These are phyloP conservation scores for Phenacoccus solenopsis DNA, from an alignment of 1,140 invertebrate genomes.

Conservation along the genomic window DNA sequence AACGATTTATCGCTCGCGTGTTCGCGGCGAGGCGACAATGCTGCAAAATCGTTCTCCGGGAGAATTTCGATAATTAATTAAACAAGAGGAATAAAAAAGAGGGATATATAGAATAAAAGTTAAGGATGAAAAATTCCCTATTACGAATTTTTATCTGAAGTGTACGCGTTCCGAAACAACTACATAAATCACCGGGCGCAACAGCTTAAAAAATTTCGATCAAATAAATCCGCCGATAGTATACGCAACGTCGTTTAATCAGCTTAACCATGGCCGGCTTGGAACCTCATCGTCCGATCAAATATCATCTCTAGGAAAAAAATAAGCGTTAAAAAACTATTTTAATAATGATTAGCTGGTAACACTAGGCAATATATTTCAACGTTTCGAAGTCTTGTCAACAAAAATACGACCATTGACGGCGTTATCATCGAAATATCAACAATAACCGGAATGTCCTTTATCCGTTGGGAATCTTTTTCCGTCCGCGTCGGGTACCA, in stretches of 20 bases:
- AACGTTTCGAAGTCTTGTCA: not conserved
- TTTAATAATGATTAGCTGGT: not conserved
- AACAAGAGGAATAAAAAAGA: too few relatives aligned
- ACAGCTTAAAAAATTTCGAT: not conserved
- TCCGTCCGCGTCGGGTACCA: not conserved
- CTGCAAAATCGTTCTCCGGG: too few relatives aligned
- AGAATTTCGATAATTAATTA: too few relatives aligned
- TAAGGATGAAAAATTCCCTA: too few relatives aligned
- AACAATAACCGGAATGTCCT: constrained; percentile 1
- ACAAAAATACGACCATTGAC: not conserved
- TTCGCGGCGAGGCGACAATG: too few relatives aligned
- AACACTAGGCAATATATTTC: not conserved
- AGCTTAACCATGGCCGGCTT: not conserved
- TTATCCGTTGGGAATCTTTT: not conserved
- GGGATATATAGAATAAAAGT: too few relatives aligned
- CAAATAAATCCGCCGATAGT: not conserved
- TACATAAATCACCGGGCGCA: not conserved
- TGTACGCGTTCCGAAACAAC: too few relatives aligned
- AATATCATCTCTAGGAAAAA: not conserved
- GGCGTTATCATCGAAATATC: not conserved
- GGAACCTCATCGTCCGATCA: not conserved
- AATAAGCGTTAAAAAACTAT: not conserved
- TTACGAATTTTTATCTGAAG: too few relatives aligned
- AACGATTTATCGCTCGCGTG: too few relatives aligned
- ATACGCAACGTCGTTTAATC: not conserved